These are phyloP conservation scores for Phymorhynchus buccinoides DNA, from an alignment of 1,140 invertebrate genomes.

Conservation along the genomic window DNA sequence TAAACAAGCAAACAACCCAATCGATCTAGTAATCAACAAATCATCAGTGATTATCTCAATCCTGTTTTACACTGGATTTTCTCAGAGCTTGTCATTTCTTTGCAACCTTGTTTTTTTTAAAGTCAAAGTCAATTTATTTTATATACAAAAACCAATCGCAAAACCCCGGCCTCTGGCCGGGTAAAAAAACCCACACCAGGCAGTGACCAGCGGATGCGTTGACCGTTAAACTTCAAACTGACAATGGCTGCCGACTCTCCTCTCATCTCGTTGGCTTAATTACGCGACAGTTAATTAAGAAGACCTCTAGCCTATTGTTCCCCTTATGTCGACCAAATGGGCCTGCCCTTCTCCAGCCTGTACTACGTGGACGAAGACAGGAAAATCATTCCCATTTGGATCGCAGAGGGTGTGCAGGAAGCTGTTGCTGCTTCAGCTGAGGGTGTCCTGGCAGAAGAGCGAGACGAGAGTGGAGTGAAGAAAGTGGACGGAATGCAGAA, in stretches of 20 bases:
- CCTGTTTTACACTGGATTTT: too few relatives aligned
- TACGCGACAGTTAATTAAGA: not conserved
- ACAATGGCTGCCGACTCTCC: not conserved
- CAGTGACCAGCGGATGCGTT: not conserved
- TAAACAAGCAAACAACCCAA: too few relatives aligned
- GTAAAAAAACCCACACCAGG: not conserved
- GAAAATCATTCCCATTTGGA: slow-evolving; percentile 34
- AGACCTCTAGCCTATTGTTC: not conserved
- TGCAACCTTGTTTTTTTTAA: too few relatives aligned
- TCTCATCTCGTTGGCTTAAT: not conserved
- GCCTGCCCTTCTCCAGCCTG: slow-evolving; percentile 27
- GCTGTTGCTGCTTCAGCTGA: not conserved
- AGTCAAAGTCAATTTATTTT: too few relatives aligned
- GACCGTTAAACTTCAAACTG: not conserved
- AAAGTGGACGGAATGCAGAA: not conserved
- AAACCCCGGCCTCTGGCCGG: too few relatives aligned
- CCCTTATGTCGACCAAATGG: slow-evolving; percentile 21
- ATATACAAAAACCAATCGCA: too few relatives aligned
- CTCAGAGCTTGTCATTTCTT: too few relatives aligned
- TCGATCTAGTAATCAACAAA: too few relatives aligned
- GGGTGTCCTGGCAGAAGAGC: not conserved
- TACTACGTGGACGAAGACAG: slow-evolving; percentile 26
- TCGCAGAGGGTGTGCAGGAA: not conserved
- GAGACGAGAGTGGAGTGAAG: not conserved
- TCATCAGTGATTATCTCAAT: too few relatives aligned